Evolutionary conservation across 2,113 vertebrate species (phyloP), one percentile per base, ranked within the genome.

Genomic region (Excalfactoria chinensis): DNA sequence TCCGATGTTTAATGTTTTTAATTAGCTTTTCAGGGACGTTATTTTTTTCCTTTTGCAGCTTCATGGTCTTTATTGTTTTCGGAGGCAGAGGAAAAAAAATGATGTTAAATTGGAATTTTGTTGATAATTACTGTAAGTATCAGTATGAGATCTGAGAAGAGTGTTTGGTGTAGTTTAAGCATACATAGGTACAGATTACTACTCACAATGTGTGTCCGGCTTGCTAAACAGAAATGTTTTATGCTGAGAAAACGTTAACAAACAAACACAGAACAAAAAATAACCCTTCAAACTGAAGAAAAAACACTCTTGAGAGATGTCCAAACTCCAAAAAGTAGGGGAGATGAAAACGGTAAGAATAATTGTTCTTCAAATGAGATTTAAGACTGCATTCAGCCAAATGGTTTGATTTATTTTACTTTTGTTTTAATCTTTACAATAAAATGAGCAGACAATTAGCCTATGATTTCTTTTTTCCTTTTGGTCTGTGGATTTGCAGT

Each of bases 191-290:
- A 30, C 28, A 48, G 40, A 79, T 41, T 88, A 43, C 6, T 13
- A 9, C n/a, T 73, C 44, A 43, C 49, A 35, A 15, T 46, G 11
- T 84, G 35, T 72, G 34, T 49, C 16, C 84, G 16, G 71, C 41
- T 67, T 80, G 13, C 19, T 93, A 74, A 92, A 73, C n/a, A 68
- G 37, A 83, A 86, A 43, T 53, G 2, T 76, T 14, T 92, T 72
- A 8, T 55, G 12, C 23, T 68, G 11, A 44, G 62, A 58, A 92
- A 81, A 32, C 4, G 7, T 3, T 71, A n/a, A 41, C 37, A 75
- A 88, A 56, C 17, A 88, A 70, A 1, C 48, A 56, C 21, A 25
- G 25, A 16, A 26, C 26, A 0, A 56, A 16, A 83, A 55, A 46
- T 37, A 49, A 53, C 12, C 0, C 19, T 19, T 7, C 14, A 63